Evolutionary conservation across 2,888 invertebrate species (phyloP).

Genomic region (Tineola bisselliella): DNA sequence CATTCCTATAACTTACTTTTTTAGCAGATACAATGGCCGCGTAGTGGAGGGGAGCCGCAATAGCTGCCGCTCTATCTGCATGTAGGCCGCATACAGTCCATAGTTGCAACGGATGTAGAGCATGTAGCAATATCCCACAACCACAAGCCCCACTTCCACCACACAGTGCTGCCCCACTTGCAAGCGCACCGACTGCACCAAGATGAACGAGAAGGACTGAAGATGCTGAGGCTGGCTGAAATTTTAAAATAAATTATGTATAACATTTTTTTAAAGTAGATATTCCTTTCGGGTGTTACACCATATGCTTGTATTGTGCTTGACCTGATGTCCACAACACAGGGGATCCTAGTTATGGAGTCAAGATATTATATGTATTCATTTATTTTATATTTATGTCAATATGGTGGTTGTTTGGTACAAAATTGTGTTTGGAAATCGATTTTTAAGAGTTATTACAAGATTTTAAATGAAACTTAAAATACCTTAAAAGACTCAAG

Average conservation of each 20-base stretch:
- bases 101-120: conserved; percentile 77
- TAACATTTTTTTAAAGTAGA: background rate
- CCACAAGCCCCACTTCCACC: conserved; percentile 71
- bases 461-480: too few species aligned
- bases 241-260: conserved; percentile 20
- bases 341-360: too few species aligned
- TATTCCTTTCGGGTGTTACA: too few species aligned
- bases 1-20: conserved; percentile 69
- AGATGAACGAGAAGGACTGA: conserved; percentile 78
- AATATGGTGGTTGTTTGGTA: too few species aligned
- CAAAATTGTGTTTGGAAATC: too few species aligned
- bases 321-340: too few species aligned
- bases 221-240: conserved; percentile 73
- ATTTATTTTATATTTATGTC: too few species aligned
- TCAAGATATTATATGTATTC: too few species aligned
- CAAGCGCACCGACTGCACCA: conserved; percentile 74
- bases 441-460: too few species aligned
- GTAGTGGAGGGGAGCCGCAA: conserved; percentile 82
- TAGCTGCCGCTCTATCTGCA: conserved; percentile 82
- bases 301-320: too few species aligned
- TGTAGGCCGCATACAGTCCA: conserved; percentile 86
- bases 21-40: conserved; percentile 78
- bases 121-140: conserved; percentile 74
- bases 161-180: conserved; percentile 76
- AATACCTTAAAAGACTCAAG: too few species aligned